Base-by-base conservation (phyloP, 2,888 invertebrate species). In the Teleogryllus oceanicus region DNA sequence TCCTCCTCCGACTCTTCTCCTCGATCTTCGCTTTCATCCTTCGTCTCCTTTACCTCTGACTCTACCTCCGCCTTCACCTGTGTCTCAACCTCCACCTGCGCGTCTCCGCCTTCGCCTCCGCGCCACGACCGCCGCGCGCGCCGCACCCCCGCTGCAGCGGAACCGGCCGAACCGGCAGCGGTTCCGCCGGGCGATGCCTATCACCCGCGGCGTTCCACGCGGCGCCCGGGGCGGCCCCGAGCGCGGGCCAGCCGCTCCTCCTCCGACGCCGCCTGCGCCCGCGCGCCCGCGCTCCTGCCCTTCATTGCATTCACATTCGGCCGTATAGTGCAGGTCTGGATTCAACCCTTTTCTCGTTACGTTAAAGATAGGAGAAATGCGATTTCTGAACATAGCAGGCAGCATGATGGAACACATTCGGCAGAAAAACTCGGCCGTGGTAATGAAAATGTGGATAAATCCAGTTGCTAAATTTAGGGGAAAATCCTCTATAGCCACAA, bases 111-210 rank as follows among this genome's bases (percentile, higher is more conserved):
- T 18, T 18, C 13, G 18, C 62, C 13, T 18, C 62, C 4, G 18
- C 62, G 18, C 62, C 18, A 10, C 62, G 16, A 10, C 62, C 62
- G 62, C 18, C 62, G 16, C 62, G 62, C 62, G 62, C 62, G 18
- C 62, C 62, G 62, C 62, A 4, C 62, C 18, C 4, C 62, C 62
- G 62, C 62, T 62, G 13, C 62, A 62, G 5, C 16, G 62, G 62
- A 62, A 62, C 62, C 62, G 62, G 62, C 62, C 62, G 4, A 62
- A 62, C 62, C 62, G 62, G 62, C 62, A 62, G 62, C 62, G 62
- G 62, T 62, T 62, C 62, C 62, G 62, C 4, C 62, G 13, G 5
- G 62, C 62, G 62, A 62, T 62, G 62, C 62, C 4, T 62, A 62
- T 62, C 62, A 10, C 62, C 62, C 62, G 18, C 62, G 62, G 62